These are phyloP conservation scores for Smutsia temminckii DNA, from an alignment of 2,797 vertebrate species.

Conservation along the genomic window DNA sequence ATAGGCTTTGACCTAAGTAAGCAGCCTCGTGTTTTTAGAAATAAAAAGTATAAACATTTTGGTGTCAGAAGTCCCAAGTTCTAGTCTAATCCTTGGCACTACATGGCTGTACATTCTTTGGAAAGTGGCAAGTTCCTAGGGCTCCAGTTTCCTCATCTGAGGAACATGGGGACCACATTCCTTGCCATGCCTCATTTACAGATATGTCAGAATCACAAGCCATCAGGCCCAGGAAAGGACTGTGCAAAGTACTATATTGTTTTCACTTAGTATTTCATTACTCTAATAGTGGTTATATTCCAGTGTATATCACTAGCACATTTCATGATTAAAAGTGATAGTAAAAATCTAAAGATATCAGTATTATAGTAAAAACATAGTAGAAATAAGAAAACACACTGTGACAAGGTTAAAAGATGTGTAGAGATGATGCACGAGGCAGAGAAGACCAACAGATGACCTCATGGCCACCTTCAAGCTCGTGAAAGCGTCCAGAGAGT, in stretches of 20 bases:
- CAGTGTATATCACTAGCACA: slow-evolving; percentile 29
- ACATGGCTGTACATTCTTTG: not conserved
- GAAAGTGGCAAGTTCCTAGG: not conserved
- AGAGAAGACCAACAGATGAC: not conserved
- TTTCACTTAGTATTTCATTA: not conserved
- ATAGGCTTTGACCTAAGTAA: not conserved
- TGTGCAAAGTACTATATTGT: not conserved
- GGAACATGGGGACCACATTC: not conserved
- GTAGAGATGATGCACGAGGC: not conserved
- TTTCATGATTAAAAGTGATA: slow-evolving; percentile 23
- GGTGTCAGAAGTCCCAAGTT: not conserved
- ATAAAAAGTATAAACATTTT: not conserved
- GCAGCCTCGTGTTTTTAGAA: not conserved
- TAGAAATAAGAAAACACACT: not conserved
- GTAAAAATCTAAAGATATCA: not conserved
- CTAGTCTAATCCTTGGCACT: not conserved
- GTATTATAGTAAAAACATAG: not conserved
- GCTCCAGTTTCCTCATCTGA: not conserved
- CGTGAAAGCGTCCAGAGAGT: not conserved
- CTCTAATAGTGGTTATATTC: not conserved
- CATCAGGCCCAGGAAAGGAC: not conserved
- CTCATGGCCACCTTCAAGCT: not conserved
- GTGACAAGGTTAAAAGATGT: slow-evolving; percentile 29
- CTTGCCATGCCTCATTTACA: not conserved
- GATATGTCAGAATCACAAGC: not conserved